These are phyloP conservation scores for Drosophila lacertosa DNA, from an alignment of 1,140 invertebrate species.

Conservation along the genomic window DNA sequence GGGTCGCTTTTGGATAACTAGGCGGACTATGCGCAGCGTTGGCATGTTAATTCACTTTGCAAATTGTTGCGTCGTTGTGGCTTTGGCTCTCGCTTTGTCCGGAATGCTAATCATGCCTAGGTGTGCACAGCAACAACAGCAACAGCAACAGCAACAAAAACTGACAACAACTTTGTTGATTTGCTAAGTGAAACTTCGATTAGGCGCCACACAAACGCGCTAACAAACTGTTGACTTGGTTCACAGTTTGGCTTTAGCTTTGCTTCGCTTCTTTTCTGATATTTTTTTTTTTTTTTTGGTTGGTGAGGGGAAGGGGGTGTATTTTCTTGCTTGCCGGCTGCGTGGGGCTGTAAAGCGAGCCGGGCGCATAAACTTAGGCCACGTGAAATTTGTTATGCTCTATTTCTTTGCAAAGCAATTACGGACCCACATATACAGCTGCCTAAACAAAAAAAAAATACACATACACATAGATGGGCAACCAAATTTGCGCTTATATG, in stretches of 20 bases:
- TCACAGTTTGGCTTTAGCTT: conserved; percentile 26
- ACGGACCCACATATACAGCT: conserved; percentile 72
- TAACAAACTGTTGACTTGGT: conserved; percentile 14
- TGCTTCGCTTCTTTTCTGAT: too few relatives aligned
- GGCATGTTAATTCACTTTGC: conserved; percentile 81
- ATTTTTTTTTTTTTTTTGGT: conserved; percentile 52
- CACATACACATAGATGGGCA: conserved; percentile 34
- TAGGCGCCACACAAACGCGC: conserved; percentile 43
- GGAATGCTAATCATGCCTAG: conserved; percentile 71
- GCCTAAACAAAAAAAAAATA: conserved; percentile 55
- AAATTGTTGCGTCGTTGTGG: conserved; percentile 69
- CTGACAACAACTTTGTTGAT: conserved; percentile 69
- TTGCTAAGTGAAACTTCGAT: conserved; percentile 81
- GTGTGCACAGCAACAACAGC: conserved; percentile 35
- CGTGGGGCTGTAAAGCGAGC: conserved; percentile 20
- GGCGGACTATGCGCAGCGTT: conserved; percentile 41
- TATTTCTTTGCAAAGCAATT: conserved; percentile 81
- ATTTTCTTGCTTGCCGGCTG: conserved; percentile 40
- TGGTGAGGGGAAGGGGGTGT: too few relatives aligned
- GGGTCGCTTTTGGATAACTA: conserved; percentile 29
- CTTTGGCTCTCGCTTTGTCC: conserved; percentile 28
- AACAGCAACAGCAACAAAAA: conserved; percentile 24
- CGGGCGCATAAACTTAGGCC: conserved; percentile 66
- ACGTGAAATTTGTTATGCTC: conserved; percentile 81
- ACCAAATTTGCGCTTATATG: conserved; percentile 25